Evolutionary conservation across 1,140 invertebrate genomes (phyloP), one percentile per base, ranked within the genome.

Genomic region (Contarinia nasturtii): DNA sequence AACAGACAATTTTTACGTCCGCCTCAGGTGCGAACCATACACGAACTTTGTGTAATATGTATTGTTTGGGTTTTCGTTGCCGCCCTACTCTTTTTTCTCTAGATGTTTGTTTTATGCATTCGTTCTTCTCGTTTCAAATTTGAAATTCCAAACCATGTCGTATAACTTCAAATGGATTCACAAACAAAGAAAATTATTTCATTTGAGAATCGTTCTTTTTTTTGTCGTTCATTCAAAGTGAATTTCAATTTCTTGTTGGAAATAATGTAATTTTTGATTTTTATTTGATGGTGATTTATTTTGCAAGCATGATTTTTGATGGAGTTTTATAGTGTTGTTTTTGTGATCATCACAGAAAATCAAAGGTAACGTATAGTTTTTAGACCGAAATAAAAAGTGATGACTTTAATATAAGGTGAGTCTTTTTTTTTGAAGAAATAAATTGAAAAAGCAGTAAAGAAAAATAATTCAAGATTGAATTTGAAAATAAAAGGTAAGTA

Each of bases 11-110:
- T 21, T 20, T 17, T 19, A 52, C 43, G 56, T 58, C 58, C 60
- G 58, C 60, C 60, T 53, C 57, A 43, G 41, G 41, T 43, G 41
- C 14, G n/a, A n/a, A n/a, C n/a, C n/a, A n/a, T n/a, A n/a, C n/a
- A n/a, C 10, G 27, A 3, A 10, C 27, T 27, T 10, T 27, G 27
- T 10, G 27, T 27, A 5, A 27, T n/a, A 20, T 42, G 12, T 20
- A 20, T 42, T 20, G 40, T 42, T 20, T 33, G 45, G 48, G n/a
- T 47, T 51, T 46, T 44, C 54, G 47, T 47, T 53, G 47, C 33
- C 43, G 18, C 8, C 12, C 27, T 27, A 27, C 27, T 27, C 27
- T 27, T 27, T 27, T 27, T n/a, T n/a, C n/a, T n/a, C n/a, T n/a
- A n/a, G 27, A 5, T 27, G 27, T 27, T 27, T 27, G 27, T 27